A percentile compares a stretch with the other conserved stretches of the same genome.
Evolutionary conservation across 1,140 invertebrate species (phyloP).

Genomic region (Zaprionus gabonicus): DNA sequence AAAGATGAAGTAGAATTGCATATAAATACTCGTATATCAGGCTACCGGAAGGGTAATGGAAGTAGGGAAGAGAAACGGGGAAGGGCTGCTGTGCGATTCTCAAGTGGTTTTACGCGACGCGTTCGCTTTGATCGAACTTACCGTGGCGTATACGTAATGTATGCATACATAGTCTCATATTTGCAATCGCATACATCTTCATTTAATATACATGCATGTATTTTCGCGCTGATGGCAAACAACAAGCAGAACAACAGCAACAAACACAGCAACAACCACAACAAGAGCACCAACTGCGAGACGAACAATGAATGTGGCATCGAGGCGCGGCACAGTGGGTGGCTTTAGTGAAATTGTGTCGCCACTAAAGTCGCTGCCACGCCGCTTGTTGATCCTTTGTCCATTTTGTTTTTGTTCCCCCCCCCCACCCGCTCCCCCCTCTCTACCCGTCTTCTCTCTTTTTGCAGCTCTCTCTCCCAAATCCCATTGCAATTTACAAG

Average conservation of each 20-base stretch:
- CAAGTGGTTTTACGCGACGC: conserved; percentile 60
- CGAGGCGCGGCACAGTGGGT: conserved; percentile 23
- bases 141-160: conserved; percentile 71
- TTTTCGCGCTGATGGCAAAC: conserved; percentile 62
- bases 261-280: conserved; percentile 12
- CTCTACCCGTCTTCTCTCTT: not conserved
- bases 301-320: conserved; percentile 48
- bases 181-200: conserved; percentile 61
- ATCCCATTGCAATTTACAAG: conserved; percentile 45
- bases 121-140: conserved; percentile 65
- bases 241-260: conserved; percentile 13
- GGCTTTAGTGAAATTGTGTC: conserved; percentile 16
- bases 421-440: not conserved
- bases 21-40: conserved; percentile 63
- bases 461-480: conserved; percentile 15
- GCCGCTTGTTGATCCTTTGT: conserved; percentile 4
- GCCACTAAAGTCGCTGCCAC: not conserved
- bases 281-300: conserved; percentile 38
- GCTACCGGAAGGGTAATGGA: conserved; percentile 1
- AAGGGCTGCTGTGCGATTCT: conserved; percentile 38
- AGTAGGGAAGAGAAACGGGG: not conserved
- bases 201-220: conserved; percentile 57
- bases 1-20: conserved; percentile 82
- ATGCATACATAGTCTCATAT: conserved; percentile 57
- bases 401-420: not conserved